These are phyloP conservation scores for Cyphomyrmex costatus DNA, from an alignment of 1,140 invertebrate species.

Conservation along the genomic window DNA sequence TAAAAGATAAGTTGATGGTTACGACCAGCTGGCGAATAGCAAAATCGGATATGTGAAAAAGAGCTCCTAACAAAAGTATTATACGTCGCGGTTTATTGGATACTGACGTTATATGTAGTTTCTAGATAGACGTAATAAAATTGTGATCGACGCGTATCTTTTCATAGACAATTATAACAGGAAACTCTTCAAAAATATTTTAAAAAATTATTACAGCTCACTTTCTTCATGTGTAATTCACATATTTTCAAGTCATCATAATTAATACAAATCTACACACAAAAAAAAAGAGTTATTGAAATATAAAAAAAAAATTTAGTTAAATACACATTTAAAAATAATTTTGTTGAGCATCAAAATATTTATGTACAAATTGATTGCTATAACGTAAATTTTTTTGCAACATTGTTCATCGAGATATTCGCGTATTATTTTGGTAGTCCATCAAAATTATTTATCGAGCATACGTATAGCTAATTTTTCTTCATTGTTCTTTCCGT, in stretches of 20 bases:
- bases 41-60: not conserved
- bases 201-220: not conserved
- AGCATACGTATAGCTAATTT: no score
- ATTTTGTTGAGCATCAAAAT: no score
- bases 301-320: no score
- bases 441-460: no score
- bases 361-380: no score
- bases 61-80: not conserved
- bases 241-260: not conserved
- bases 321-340: no score
- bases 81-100: slow-evolving; percentile 24
- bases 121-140: not conserved
- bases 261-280: not conserved
- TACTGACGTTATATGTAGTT: not conserved
- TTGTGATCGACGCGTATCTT: no score
- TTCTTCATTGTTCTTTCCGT: no score
- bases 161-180: not conserved
- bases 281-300: no score
- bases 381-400: no score
- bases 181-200: not conserved
- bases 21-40: slow-evolving; percentile 8
- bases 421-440: no score
- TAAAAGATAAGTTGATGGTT: slow-evolving; percentile 47
- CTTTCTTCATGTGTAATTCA: not conserved
- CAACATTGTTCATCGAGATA: no score